phyloP scores from a whole-genome alignment of 2,888 invertebrate genomes.

The Ceraclea dissimilis region DNA sequence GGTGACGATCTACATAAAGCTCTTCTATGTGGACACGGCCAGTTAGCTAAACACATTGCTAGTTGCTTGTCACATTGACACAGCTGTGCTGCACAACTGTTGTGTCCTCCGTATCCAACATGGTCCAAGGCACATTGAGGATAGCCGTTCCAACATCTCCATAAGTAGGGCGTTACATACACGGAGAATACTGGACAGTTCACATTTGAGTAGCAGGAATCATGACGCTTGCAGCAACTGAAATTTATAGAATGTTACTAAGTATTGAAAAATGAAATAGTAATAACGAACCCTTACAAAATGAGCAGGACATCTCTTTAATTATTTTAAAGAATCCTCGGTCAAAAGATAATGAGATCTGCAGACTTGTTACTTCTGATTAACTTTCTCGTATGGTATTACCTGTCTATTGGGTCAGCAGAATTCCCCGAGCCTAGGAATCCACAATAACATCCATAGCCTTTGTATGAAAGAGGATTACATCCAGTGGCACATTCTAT shows the following conservation, averaged over 20 bases:
- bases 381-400: too few species aligned
- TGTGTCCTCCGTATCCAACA: conserved; percentile 52
- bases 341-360: too few species aligned
- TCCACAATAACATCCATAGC: conserved; percentile 87
- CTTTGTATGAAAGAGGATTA: conserved; percentile 74
- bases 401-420: conserved; percentile 77
- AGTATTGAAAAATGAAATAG: too few species aligned
- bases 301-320: too few species aligned
- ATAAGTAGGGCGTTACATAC: conserved; percentile 81
- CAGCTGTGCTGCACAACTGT: conserved; percentile 67
- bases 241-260: too few species aligned
- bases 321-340: too few species aligned
- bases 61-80: conserved; percentile 79
- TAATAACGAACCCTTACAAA: too few species aligned
- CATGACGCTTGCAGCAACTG: conserved; percentile 80
- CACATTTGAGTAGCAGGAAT: conserved; percentile 74
- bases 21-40: conserved; percentile 64
- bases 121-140: conserved; percentile 66
- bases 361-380: too few species aligned
- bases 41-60: conserved; percentile 69
- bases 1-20: conserved; percentile 69
- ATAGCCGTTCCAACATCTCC: conserved; percentile 73
- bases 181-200: conserved; percentile 73
- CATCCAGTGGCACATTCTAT: conserved; percentile 79
- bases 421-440: conserved; percentile 73